Percentiles rank a stretch among this genome's conserved stretches.
phyloP scores from a whole-genome alignment of 2,888 invertebrate genomes.

The Leptodirus hochenwartii region DNA sequence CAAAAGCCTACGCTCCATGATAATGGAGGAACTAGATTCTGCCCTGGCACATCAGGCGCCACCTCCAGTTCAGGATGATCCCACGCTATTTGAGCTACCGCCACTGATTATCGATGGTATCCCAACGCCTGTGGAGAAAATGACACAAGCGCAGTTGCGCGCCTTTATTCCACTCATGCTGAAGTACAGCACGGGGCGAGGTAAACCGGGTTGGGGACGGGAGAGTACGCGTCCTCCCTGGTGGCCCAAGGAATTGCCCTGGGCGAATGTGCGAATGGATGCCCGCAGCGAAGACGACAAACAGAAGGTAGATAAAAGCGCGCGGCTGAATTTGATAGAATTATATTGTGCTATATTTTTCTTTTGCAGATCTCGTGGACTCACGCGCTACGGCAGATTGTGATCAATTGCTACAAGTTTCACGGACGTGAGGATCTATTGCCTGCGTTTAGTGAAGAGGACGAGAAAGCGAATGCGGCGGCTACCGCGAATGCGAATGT shows the following conservation, averaged over 20 bases:
- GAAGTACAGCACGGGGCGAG: conserved; percentile 91
- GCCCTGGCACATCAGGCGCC: conserved; percentile 87
- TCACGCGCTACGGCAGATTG: conserved; percentile 88
- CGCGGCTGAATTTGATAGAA: background rate
- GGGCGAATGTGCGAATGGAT: conserved; percentile 97
- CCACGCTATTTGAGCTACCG: conserved; percentile 86
- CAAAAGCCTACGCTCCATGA: conserved; percentile 71
- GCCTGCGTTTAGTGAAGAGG: conserved; percentile 86
- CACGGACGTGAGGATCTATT: conserved; percentile 90
- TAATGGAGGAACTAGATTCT: conserved; percentile 89
- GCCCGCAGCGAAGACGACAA: conserved; percentile 92
- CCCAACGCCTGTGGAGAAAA: conserved; percentile 95
- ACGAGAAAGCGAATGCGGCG: conserved; percentile 52
- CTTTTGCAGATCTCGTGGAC: conserved; percentile 85
- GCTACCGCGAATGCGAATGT: conserved; percentile 33
- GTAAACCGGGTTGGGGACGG: conserved; percentile 96
- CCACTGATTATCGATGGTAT: conserved; percentile 94
- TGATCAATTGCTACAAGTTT: conserved; percentile 95
- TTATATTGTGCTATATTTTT: conserved; percentile 3
- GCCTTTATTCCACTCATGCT: conserved; percentile 96
- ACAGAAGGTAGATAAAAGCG: conserved; percentile 53
- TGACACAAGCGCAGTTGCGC: conserved; percentile 93
- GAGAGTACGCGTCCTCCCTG: conserved; percentile 90
- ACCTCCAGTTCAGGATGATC: conserved; percentile 71
- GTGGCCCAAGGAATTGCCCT: conserved; percentile 97